phyloP scores from a whole-genome alignment of 2,113 vertebrate species.

The Chaetodon trifascialis region DNA sequence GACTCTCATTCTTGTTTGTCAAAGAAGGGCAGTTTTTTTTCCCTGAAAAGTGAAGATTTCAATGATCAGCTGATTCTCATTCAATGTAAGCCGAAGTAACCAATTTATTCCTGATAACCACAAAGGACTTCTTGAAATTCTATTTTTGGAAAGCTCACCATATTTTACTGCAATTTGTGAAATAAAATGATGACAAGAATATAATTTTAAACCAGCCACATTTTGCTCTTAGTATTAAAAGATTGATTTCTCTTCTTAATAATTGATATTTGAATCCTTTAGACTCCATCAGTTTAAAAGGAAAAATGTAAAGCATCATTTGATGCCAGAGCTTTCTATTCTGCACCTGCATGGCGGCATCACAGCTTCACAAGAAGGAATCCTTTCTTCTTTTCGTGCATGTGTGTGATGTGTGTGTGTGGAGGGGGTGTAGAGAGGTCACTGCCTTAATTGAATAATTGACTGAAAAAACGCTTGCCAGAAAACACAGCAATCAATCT shows the following conservation, averaged over 20 bases:
- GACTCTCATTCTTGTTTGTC: background rate
- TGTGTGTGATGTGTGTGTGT: conserved; percentile 43
- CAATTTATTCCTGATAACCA: background rate
- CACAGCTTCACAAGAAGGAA: conserved; percentile 59
- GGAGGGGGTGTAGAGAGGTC: conserved; percentile 58
- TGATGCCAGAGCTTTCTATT: conserved; percentile 50
- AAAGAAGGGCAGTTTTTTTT: background rate
- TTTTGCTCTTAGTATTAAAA: background rate
- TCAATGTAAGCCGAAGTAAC: background rate
- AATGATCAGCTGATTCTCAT: background rate
- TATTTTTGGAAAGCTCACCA: background rate
- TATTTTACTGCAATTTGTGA: background rate
- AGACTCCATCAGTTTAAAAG: background rate
- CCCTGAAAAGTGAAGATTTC: background rate
- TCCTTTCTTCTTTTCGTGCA: conserved; percentile 61
- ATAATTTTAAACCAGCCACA: background rate
- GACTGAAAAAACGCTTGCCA: conserved; percentile 51
- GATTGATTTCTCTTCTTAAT: background rate
- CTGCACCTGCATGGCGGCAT: conserved; percentile 62
- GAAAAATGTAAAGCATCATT: conserved; percentile 49
- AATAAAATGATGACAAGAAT: background rate
- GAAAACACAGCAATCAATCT: conserved; percentile 40
- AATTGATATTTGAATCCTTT: conserved; percentile 17
- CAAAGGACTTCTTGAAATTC: background rate
- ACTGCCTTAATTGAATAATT: conserved; percentile 71